Evolutionary conservation across 1,140 invertebrate genomes (phyloP).

Genomic region (Venturia canescens): DNA sequence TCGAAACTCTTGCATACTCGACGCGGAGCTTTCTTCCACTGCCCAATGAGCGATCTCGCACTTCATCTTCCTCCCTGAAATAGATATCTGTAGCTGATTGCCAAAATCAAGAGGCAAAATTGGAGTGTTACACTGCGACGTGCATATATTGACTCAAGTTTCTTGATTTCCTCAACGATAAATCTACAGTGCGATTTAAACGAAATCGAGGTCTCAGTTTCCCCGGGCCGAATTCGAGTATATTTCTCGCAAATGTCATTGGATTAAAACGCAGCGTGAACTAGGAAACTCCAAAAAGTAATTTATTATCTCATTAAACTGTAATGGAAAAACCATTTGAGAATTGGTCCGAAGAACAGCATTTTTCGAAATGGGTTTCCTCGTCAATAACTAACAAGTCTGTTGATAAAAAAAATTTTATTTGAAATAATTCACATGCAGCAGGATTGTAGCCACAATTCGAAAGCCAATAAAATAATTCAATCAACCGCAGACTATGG

Average conservation of each 20-base stretch:
- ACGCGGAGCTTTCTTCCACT: neutral
- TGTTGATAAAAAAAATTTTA: too few species aligned
- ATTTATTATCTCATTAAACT: too few species aligned
- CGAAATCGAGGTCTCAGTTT: neutral
- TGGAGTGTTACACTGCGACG: neutral
- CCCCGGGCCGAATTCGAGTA: neutral
- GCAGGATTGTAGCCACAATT: neutral
- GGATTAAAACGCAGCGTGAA: too few species aligned
- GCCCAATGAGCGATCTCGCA: neutral
- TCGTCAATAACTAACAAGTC: too few species aligned
- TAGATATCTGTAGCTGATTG: neutral
- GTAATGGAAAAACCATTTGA: too few species aligned
- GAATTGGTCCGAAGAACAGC: too few species aligned
- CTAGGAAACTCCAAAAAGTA: too few species aligned
- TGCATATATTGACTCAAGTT: neutral
- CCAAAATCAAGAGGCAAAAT: neutral
- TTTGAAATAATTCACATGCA: neutral
- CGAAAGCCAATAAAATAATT: neutral
- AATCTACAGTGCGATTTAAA: too few species aligned
- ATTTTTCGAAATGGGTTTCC: too few species aligned
- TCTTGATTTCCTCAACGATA: neutral
- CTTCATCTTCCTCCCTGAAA: neutral
- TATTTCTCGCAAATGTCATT: neutral
- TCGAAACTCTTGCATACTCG: neutral
- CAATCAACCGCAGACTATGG: neutral